A percentile compares a stretch with the other conserved stretches of the same genome.
These are phyloP conservation scores for Chaetops frenatus DNA, from an alignment of 2,113 vertebrate genomes.

Conservation along the genomic window DNA sequence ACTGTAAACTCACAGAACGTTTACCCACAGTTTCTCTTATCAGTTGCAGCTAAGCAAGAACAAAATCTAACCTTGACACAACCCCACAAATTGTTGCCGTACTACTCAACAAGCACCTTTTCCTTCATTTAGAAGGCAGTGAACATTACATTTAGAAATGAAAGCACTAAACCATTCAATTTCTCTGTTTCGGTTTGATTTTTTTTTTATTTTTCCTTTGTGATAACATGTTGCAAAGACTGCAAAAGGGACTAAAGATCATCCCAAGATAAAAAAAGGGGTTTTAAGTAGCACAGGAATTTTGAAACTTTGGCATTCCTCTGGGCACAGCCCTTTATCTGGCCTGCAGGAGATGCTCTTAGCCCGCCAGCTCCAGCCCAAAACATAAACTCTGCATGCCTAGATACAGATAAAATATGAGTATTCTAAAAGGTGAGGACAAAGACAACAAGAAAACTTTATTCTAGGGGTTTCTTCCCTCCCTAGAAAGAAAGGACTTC, in stretches of 20 bases:
- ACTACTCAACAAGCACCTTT: neutral
- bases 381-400: neutral
- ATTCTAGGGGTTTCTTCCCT: neutral
- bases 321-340: neutral
- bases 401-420: neutral
- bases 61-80: neutral
- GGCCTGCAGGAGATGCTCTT: neutral
- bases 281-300: neutral
- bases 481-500: neutral
- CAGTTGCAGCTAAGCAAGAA: neutral
- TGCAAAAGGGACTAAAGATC: neutral
- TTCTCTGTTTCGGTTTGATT: neutral
- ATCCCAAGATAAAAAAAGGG: neutral
- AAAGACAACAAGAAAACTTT: neutral
- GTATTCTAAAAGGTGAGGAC: neutral
- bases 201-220: neutral
- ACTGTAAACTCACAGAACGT: neutral
- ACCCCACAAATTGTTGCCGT: neutral
- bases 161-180: neutral
- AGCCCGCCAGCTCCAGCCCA: neutral
- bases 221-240: neutral
- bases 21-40: neutral
- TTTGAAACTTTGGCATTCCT: neutral
- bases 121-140: neutral
- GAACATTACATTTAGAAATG: neutral